A percentile compares a stretch with the other conserved stretches of the same genome.
phyloP scores from a whole-genome alignment of 2,113 vertebrate genomes.

The Vidua chalybeata region DNA sequence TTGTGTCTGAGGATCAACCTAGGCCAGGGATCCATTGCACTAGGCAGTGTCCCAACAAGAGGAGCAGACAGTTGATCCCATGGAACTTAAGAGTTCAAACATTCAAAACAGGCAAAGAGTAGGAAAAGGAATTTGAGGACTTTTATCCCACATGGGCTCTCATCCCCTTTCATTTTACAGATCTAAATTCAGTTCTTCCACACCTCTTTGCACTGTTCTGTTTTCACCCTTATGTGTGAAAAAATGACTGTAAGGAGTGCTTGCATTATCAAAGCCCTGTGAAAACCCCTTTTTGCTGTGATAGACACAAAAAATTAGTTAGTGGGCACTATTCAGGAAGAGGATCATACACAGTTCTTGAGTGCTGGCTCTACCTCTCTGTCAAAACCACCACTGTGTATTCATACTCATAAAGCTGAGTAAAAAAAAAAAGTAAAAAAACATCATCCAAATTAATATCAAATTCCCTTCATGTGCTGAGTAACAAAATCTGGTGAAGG shows the following conservation, averaged over 20 bases:
- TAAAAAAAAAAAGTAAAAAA: not conserved
- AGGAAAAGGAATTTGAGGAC: not conserved
- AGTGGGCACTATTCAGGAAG: not conserved
- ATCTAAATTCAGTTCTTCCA: not conserved
- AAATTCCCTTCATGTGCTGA: not conserved
- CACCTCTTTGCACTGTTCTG: not conserved
- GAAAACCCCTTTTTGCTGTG: not conserved
- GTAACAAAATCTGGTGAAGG: not conserved
- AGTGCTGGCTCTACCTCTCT: not conserved
- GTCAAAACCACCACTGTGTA: not conserved
- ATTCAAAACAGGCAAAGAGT: not conserved
- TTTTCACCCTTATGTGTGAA: not conserved
- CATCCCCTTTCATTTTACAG: not conserved
- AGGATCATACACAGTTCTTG: fast-evolving
- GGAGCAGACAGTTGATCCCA: not conserved
- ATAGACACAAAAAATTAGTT: not conserved
- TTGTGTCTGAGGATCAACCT: not conserved
- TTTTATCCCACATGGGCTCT: not conserved
- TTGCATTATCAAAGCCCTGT: not conserved
- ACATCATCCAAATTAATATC: not conserved
- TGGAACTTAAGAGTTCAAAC: not conserved
- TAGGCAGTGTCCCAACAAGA: not conserved
- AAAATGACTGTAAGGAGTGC: not conserved
- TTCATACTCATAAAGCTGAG: not conserved
- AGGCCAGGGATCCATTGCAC: not conserved